A percentile compares a stretch with the other conserved stretches of the same genome.
phyloP scores from a whole-genome alignment of 2,113 vertebrate genomes.

The Melierax canorus region DNA sequence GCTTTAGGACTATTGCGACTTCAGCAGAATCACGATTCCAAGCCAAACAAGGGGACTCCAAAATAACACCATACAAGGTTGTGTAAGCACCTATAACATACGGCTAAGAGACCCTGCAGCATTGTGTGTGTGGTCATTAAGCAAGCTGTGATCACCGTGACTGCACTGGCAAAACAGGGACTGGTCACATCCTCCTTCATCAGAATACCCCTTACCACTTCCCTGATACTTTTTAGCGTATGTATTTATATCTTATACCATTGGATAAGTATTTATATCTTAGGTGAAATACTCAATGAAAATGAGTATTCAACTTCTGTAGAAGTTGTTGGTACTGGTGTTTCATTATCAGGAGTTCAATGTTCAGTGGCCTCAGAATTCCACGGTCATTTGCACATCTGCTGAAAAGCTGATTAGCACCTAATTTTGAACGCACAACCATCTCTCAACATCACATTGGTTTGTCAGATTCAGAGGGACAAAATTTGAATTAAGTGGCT shows the following conservation, averaged over 20 bases:
- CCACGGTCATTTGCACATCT: not conserved
- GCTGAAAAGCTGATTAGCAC: not conserved
- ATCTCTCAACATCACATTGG: not conserved
- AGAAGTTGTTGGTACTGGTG: not conserved
- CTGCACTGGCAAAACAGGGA: not conserved
- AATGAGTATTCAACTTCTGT: not conserved
- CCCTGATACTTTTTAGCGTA: not conserved
- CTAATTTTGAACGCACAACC: not conserved
- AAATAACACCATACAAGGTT: not conserved
- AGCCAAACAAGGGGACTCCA: not conserved
- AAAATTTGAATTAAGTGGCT: not conserved
- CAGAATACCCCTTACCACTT: not conserved
- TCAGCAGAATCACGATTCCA: not conserved
- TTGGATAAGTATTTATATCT: not conserved
- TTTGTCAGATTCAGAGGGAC: not conserved
- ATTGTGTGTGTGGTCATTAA: rapidly evolving
- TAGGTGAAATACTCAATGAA: not conserved
- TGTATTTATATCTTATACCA: not conserved
- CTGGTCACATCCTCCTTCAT: not conserved
- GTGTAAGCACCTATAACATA: not conserved
- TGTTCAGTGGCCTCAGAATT: not conserved
- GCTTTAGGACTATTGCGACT: rapidly evolving
- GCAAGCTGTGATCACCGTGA: not conserved
- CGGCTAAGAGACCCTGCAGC: rapidly evolving
- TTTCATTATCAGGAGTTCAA: not conserved